phyloP scores from a whole-genome alignment of 2,113 vertebrate genomes.

The Gyps fulvus region DNA sequence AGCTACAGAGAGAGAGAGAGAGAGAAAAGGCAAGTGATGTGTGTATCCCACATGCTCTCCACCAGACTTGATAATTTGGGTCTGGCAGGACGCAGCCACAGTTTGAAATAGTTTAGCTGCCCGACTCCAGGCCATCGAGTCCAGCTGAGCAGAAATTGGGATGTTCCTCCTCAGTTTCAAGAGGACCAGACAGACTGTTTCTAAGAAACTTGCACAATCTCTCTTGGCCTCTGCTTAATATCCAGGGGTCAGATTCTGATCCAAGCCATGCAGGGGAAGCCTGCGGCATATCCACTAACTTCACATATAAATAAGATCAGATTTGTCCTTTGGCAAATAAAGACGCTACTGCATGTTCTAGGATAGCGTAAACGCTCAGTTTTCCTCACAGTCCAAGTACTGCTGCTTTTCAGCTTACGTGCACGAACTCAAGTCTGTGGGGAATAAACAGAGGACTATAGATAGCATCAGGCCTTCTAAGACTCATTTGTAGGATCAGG shows the following conservation, averaged over 20 bases:
- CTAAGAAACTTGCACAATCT: constrained; percentile 38
- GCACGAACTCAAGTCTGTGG: neutral
- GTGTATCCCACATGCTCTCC: neutral
- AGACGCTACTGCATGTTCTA: constrained; percentile 4
- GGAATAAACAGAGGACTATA: constrained; percentile 19
- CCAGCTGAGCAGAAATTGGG: neutral
- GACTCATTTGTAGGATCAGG: neutral
- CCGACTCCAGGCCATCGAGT: fast-evolving
- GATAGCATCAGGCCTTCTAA: neutral
- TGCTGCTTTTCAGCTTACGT: neutral
- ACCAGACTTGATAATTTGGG: neutral
- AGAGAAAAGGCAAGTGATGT: neutral
- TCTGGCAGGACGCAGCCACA: neutral
- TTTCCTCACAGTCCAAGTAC: neutral
- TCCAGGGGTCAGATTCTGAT: constrained; percentile 26
- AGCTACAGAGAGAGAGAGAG: constrained; percentile 72
- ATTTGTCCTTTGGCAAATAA: constrained; percentile 2
- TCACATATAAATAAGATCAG: constrained; percentile 9
- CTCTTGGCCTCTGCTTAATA: neutral
- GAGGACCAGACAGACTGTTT: neutral
- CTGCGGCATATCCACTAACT: neutral
- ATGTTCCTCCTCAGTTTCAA: neutral
- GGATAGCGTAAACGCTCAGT: neutral
- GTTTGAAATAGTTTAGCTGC: neutral
- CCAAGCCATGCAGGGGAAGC: neutral